A percentile compares a stretch with the other conserved stretches of the same genome.
These are phyloP conservation scores for Megalonaias nervosa DNA, from an alignment of 1,140 invertebrate genomes.

Conservation along the genomic window DNA sequence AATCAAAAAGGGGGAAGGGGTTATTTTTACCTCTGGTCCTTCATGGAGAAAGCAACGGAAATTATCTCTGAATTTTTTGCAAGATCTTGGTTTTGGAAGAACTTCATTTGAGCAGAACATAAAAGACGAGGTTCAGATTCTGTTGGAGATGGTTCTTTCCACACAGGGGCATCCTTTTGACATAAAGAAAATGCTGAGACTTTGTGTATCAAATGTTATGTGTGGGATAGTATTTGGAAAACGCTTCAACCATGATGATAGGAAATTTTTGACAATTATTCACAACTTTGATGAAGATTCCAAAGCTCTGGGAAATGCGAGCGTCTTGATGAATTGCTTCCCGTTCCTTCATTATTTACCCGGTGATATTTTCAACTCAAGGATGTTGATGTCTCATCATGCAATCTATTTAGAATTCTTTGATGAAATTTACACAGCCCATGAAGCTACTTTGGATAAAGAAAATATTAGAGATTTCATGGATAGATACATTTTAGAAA, in stretches of 20 bases:
- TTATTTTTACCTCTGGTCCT: conserved; percentile 78
- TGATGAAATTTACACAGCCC: conserved; percentile 3
- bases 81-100: conserved; percentile 81
- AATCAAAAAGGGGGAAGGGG: conserved; percentile 34
- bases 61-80: conserved; percentile 81
- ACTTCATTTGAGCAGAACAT: conserved; percentile 81
- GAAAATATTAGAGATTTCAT: conserved; percentile 35
- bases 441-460: conserved; percentile 15
- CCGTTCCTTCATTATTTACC: conserved; percentile 40
- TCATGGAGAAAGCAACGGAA: conserved; percentile 89
- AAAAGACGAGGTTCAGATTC: conserved; percentile 68
- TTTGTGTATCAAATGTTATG: conserved; percentile 92
- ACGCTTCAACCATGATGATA: conserved; percentile 78
- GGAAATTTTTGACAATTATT: conserved; percentile 30
- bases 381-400: conserved; percentile 10
- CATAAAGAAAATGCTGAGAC: conserved; percentile 14
- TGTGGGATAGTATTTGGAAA: conserved; percentile 92
- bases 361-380: conserved; percentile 46
- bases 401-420: not conserved
- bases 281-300: conserved; percentile 23
- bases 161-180: conserved; percentile 15
- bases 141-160: conserved; percentile 20
- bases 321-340: conserved; percentile 37
- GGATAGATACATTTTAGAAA: conserved; percentile 38
- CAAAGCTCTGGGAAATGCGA: conserved; percentile 1